phyloP scores from a whole-genome alignment of 2,888 invertebrate species.

The Cartodere bifasciata region DNA sequence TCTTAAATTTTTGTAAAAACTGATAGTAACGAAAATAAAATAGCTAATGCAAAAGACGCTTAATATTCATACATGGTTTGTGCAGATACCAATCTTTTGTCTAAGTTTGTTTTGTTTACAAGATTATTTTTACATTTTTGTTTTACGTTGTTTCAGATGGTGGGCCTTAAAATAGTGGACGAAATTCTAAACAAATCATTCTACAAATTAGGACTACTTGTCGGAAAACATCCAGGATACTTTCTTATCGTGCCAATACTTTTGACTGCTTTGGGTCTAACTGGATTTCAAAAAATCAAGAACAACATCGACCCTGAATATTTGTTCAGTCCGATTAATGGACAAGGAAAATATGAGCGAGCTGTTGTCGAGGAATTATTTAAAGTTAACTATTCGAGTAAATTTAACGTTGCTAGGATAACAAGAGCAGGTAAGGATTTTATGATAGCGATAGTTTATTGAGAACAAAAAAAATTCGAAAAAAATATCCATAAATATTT shows the following conservation, averaged over 20 bases:
- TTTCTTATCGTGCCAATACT: slow-evolving; percentile 80
- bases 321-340: slow-evolving; percentile 79
- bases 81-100: too few relatives aligned
- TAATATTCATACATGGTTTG: too few relatives aligned
- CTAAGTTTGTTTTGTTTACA: too few relatives aligned
- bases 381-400: slow-evolving; percentile 76
- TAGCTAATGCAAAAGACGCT: too few relatives aligned
- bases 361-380: slow-evolving; percentile 71
- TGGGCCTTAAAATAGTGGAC: slow-evolving; percentile 67
- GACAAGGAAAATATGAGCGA: slow-evolving; percentile 72
- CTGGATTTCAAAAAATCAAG: slow-evolving; percentile 73
- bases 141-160: slow-evolving; percentile 54
- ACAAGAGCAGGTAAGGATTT: slow-evolving; percentile 76
- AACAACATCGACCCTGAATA: slow-evolving; percentile 92
- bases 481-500: too few relatives aligned
- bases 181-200: slow-evolving; percentile 67
- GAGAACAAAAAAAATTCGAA: too few relatives aligned
- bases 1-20: too few relatives aligned
- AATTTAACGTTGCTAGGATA: slow-evolving; percentile 77
- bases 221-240: slow-evolving; percentile 75
- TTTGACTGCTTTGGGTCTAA: slow-evolving; percentile 66
- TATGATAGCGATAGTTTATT: too few relatives aligned
- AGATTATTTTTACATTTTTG: too few relatives aligned
- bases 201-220: slow-evolving; percentile 64
- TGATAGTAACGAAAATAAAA: too few relatives aligned